Evolutionary conservation across 2,113 vertebrate genomes (phyloP).

Genomic region (Oostethus manadensis): DNA sequence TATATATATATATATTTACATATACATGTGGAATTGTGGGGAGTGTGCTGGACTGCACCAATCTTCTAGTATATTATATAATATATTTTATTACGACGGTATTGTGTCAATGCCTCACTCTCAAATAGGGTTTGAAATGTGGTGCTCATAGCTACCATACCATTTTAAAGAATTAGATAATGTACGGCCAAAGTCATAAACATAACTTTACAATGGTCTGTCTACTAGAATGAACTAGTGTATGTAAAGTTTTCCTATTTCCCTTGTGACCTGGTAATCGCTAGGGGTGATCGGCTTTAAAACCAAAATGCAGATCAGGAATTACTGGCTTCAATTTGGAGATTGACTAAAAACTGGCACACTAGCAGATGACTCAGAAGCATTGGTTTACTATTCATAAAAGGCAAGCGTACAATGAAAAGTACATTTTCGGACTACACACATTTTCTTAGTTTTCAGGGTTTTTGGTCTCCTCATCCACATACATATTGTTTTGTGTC

Average conservation of each 20-base stretch:
- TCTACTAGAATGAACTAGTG: neutral
- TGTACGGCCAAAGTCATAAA: no score
- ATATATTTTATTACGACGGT: neutral
- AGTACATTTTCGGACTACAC: neutral
- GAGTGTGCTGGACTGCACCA: neutral
- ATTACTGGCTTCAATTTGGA: neutral
- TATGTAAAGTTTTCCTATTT: neutral
- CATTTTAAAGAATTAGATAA: no score
- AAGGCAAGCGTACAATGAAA: neutral
- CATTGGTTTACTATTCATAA: neutral
- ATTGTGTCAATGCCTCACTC: neutral
- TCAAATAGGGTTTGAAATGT: neutral
- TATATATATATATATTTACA: no score
- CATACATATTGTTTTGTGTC: neutral
- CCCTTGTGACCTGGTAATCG: neutral
- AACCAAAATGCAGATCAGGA: neutral
- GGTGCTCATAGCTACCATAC: no score
- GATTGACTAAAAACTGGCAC: constrained; percentile 13
- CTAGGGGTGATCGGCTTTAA: neutral
- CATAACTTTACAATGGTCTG: no score
- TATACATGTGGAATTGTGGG: no score
- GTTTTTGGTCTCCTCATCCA: neutral
- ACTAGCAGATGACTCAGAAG: neutral
- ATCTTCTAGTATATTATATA: no score
- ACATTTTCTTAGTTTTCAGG: no score